A percentile compares a stretch with the other conserved stretches of the same genome.
Conservation (phyloP, 2,888 invertebrate species). For the Therioaphis trifolii region DNA sequence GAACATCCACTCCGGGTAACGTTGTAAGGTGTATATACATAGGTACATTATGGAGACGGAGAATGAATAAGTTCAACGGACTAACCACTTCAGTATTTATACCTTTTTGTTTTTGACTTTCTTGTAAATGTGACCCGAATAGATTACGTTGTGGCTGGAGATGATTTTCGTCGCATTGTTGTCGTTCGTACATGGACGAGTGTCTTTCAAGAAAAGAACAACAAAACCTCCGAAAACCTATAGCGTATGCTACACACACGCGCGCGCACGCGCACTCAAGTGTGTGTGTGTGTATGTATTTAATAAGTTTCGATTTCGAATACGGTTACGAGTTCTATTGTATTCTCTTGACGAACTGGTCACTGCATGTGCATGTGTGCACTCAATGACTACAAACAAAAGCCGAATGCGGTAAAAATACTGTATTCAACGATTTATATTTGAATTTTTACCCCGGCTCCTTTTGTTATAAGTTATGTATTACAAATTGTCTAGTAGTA, state of each 20-base stretch:
- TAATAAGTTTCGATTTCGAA: slow-evolving; percentile 20
- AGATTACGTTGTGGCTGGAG: not conserved
- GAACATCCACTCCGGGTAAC: not conserved
- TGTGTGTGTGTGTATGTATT: too few species aligned
- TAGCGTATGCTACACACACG: too few species aligned
- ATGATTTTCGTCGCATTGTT: slow-evolving; percentile 11
- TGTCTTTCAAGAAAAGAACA: not conserved
- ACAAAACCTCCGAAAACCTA: not conserved
- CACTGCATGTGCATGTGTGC: not conserved
- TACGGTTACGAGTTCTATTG: slow-evolving; percentile 12
- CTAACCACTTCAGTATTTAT: not conserved
- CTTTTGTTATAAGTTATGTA: not conserved
- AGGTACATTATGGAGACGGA: not conserved
- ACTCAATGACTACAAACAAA: slow-evolving; percentile 26
- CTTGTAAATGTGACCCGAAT: slow-evolving; percentile 25
- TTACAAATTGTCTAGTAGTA: slow-evolving; percentile 11
- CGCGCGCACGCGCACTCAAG: not conserved
- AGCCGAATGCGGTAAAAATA: slow-evolving; percentile 32
- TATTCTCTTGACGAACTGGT: slow-evolving; percentile 18
- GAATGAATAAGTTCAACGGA: slow-evolving; percentile 19
- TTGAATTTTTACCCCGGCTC: slow-evolving; percentile 16
- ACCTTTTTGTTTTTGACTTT: not conserved
- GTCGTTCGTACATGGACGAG: not conserved
- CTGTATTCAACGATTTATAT: not conserved
- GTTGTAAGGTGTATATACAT: not conserved